These are phyloP conservation scores for Agapostemon virescens DNA, from an alignment of 2,888 invertebrate genomes.

Conservation along the genomic window DNA sequence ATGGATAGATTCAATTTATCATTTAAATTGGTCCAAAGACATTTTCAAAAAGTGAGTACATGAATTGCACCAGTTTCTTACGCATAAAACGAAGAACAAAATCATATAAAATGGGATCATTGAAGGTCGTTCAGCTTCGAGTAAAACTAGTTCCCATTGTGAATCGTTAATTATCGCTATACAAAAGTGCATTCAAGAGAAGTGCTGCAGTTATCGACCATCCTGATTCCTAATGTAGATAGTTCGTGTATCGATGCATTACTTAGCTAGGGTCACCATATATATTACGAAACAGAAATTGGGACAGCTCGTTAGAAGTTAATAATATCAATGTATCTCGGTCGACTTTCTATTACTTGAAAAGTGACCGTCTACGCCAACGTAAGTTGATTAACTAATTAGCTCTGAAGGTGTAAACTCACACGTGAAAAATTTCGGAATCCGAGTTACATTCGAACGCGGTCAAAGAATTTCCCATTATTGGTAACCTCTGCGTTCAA, in stretches of 20 bases:
- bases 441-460: neutral
- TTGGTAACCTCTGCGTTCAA: neutral
- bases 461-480: neutral
- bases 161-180: slow-evolving; percentile 25
- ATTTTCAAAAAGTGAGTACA: no score
- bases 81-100: no score
- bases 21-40: no score
- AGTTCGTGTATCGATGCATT: neutral
- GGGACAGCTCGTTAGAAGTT: neutral
- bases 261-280: neutral
- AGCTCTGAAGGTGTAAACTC: neutral
- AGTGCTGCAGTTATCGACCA: slow-evolving; percentile 11
- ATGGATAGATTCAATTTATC: no score
- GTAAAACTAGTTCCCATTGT: no score
- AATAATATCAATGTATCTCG: neutral
- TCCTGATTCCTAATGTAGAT: slow-evolving; percentile 18
- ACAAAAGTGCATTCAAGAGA: slow-evolving; percentile 51
- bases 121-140: no score
- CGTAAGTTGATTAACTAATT: neutral
- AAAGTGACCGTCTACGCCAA: neutral
- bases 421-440: neutral
- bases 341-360: neutral
- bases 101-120: no score
- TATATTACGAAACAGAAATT: neutral
- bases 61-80: no score